These are phyloP conservation scores for Hyles vespertilio DNA, from an alignment of 1,140 invertebrate genomes.

Conservation along the genomic window DNA sequence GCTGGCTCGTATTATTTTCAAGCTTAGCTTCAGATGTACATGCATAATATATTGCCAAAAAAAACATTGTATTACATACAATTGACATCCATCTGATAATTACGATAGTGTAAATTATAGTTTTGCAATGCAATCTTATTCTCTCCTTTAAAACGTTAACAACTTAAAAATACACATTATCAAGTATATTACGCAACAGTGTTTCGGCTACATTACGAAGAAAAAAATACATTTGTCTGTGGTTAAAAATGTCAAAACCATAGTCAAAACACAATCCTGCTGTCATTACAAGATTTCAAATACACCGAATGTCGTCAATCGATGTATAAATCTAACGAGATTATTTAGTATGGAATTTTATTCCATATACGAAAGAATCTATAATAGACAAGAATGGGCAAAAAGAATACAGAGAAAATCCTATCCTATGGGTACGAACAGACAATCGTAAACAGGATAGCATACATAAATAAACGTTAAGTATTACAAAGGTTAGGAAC, in stretches of 20 bases:
- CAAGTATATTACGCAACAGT: slow-evolving; percentile 9
- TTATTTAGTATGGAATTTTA: slow-evolving; percentile 10
- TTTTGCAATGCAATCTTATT: slow-evolving; percentile 70
- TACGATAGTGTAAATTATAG: slow-evolving; percentile 57
- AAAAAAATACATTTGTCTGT: not conserved
- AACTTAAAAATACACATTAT: slow-evolving; percentile 17
- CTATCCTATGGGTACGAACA: slow-evolving; percentile 15
- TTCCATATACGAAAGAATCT: slow-evolving; percentile 5
- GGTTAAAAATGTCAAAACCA: too few relatives aligned
- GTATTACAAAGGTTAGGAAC: slow-evolving; percentile 56
- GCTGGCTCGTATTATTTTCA: slow-evolving; percentile 19
- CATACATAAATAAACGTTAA: slow-evolving; percentile 48
- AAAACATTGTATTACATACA: slow-evolving; percentile 72
- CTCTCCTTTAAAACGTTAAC: slow-evolving; percentile 67
- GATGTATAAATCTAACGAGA: not conserved
- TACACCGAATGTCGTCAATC: slow-evolving; percentile 6
- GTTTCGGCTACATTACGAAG: slow-evolving; percentile 1
- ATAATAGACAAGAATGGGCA: slow-evolving; percentile 15
- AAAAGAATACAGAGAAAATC: slow-evolving; percentile 25
- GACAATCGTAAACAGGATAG: slow-evolving; percentile 5
- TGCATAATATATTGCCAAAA: slow-evolving; percentile 33
- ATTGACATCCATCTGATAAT: slow-evolving; percentile 45
- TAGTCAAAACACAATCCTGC: too few relatives aligned
- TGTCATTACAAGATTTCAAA: not conserved
- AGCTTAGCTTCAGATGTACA: slow-evolving; percentile 49